Conservation (phyloP, 2,888 invertebrate genomes). For the Drosophila mettleri region DNA sequence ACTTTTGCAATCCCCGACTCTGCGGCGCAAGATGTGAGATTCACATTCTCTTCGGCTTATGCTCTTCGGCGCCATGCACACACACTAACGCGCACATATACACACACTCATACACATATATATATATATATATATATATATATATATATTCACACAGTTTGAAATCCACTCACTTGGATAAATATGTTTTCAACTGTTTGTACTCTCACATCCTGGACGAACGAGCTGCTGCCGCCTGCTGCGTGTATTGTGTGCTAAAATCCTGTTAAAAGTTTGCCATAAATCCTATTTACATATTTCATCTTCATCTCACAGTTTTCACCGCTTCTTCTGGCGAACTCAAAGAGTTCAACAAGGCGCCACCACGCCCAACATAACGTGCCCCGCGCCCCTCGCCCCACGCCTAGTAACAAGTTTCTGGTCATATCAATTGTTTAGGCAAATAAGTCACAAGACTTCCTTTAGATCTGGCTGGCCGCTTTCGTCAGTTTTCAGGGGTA, state of each 20-base stretch:
- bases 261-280: slow-evolving; percentile 78
- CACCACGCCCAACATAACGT: slow-evolving; percentile 24
- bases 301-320: slow-evolving; percentile 26
- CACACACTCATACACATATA: neutral
- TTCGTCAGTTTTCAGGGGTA: neutral
- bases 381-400: neutral
- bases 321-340: slow-evolving; percentile 7
- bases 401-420: slow-evolving; percentile 19
- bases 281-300: slow-evolving; percentile 79
- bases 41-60: slow-evolving; percentile 38
- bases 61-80: slow-evolving; percentile 35
- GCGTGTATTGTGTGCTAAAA: slow-evolving; percentile 53
- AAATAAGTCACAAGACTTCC: slow-evolving; percentile 76
- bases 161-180: slow-evolving; percentile 72
- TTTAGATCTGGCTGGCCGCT: slow-evolving; percentile 22
- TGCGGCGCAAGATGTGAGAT: slow-evolving; percentile 38
- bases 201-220: slow-evolving; percentile 28
- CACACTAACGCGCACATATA: slow-evolving; percentile 13
- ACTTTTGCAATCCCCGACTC: slow-evolving; percentile 9
- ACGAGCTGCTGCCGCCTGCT: slow-evolving; percentile 24
- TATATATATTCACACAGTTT: slow-evolving; percentile 8
- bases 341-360: slow-evolving; percentile 48
- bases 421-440: slow-evolving; percentile 66
- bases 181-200: slow-evolving; percentile 71
- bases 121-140: too few species aligned